Evolutionary conservation across 2,888 invertebrate genomes (phyloP), one percentile per base, ranked within the genome.

Genomic region (Cotesia congregata): DNA sequence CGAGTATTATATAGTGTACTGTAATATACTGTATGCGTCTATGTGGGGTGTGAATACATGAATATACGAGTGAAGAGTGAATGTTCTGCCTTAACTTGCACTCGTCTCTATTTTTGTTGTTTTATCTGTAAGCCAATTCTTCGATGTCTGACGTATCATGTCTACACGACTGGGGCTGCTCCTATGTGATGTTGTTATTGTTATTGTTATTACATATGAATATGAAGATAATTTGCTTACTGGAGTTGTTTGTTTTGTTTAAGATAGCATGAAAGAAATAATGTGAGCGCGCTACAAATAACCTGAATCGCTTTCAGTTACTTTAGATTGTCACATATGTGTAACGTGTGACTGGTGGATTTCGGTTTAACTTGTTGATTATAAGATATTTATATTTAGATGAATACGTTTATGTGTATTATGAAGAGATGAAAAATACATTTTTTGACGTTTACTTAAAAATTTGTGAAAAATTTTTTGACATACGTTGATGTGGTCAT

Each of bases 121-220:
- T 50, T 50, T 50, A 50, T 50, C 50, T 50, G 50, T 50, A 50
- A 50, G 50, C 50, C 50, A 50, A 50, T 50, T 50, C 50, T 30
- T 64, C 62, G 12, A 64, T 65, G 62, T 72, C 41, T 65, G 64
- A 72, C 62, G 40, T 41, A 64, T 72, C 40, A 72, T 41, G 41
- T 72, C 50, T 62, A 64, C 72, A 64, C 20, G 64, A 12, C 61
- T 62, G 41, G 41, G 62, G 30, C 71, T 71, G 9, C 50, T 50
- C 50, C 7, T 50, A n/a, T 40, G 72, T 12, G 64, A 65, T 64
- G 40, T 39, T 62, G 64, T 59, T 2, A 30, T 30, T 30, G 30
- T 3, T 30, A 30, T 30, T 30, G 30, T 30, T 30, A 30, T 30
- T 30, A 30, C 30, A 30, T 30, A 30, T 30, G 30, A 30, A 30